Conservation (phyloP, 2,113 vertebrate species). For the Tragelaphus strepsiceros region DNA sequence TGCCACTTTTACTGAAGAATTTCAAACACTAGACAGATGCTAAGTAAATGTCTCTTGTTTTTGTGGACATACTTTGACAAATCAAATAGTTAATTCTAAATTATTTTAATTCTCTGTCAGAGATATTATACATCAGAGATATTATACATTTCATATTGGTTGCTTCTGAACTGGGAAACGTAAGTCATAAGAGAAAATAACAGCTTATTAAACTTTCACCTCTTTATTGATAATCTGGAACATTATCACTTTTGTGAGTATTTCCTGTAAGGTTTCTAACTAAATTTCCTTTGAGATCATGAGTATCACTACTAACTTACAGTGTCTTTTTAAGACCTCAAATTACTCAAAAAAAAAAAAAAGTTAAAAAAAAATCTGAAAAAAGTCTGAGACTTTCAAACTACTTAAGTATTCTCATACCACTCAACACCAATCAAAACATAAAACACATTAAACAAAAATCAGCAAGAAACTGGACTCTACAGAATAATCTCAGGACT, state of each 20-base stretch:
- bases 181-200: neutral
- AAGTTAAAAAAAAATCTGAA: neutral
- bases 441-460: conserved; percentile 1
- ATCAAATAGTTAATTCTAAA: neutral
- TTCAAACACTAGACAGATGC: neutral
- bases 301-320: neutral
- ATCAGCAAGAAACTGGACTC: neutral
- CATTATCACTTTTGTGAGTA: neutral
- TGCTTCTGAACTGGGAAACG: conserved; percentile 14
- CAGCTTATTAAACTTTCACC: neutral
- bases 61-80: neutral
- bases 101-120: neutral
- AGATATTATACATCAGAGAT: neutral
- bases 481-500: neutral
- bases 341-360: neutral
- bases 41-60: neutral
- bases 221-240: neutral
- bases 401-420: neutral
- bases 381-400: neutral
- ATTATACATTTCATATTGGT: neutral
- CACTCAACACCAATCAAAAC: neutral
- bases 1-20: neutral
- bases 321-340: neutral
- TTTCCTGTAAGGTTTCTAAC: neutral
- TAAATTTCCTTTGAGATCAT: neutral